Evolutionary conservation across 2,113 vertebrate genomes (phyloP).

Genomic region (Typhlomys cinereus): DNA sequence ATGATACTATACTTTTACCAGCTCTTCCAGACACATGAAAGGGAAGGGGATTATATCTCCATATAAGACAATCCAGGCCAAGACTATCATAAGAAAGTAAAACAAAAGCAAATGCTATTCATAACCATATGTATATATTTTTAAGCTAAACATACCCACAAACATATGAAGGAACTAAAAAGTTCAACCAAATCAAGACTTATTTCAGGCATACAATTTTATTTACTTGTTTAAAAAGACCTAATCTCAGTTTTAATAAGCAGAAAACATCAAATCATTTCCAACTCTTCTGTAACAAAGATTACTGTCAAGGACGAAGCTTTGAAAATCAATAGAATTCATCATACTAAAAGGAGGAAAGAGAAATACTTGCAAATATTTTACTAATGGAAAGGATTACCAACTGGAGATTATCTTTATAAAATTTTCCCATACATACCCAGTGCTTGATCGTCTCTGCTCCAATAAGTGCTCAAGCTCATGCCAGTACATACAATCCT

Average conservation of each 20-base stretch:
- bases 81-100: neutral
- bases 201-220: too few species aligned
- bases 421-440: neutral
- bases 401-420: neutral
- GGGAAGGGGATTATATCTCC: neutral
- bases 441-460: too few species aligned
- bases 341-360: neutral
- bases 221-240: too few species aligned
- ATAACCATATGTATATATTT: neutral
- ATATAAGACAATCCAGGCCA: neutral
- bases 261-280: too few species aligned
- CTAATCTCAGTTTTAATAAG: too few species aligned
- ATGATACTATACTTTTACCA: neutral
- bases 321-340: neutral
- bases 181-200: too few species aligned
- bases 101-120: neutral
- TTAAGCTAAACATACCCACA: neutral
- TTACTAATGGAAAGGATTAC: neutral
- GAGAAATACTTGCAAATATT: neutral
- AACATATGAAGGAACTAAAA: neutral
- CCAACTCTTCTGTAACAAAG: neutral
- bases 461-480: too few species aligned
- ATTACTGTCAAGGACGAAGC: conserved; percentile 2
- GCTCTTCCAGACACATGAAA: neutral
- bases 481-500: too few species aligned